A percentile compares a stretch with the other conserved stretches of the same genome.
Conservation (phyloP, 64 coral and sea anemone genomes). For the Astreopora myriophthalma region DNA sequence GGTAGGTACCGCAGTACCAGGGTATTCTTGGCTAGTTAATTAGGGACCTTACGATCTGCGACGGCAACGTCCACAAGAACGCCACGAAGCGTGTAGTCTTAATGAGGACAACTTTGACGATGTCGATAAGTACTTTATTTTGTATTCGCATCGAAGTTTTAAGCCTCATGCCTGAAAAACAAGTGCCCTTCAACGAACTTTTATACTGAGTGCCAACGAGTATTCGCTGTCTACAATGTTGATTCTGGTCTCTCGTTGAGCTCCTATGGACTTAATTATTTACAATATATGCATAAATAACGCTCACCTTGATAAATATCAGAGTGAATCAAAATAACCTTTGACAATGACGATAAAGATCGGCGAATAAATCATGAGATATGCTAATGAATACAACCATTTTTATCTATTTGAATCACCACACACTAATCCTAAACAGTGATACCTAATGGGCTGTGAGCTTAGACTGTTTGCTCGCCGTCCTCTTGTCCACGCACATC, state of each 20-base stretch:
- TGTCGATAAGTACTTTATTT: not conserved
- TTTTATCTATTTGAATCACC: too few species aligned
- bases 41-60: not conserved
- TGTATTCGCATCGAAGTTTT: not conserved
- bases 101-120: too few species aligned
- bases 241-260: not conserved
- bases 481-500: not conserved
- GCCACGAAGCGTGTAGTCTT: too few species aligned
- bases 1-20: not conserved
- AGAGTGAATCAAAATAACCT: not conserved
- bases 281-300: constrained; percentile 32
- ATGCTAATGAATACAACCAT: too few species aligned
- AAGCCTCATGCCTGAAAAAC: not conserved
- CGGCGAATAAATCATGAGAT: not conserved
- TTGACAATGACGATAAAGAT: not conserved
- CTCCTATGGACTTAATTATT: not conserved
- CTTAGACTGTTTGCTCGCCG: not conserved
- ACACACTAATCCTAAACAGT: too few species aligned
- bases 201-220: not conserved
- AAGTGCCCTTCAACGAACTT: not conserved
- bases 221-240: not conserved
- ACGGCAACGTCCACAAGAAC: too few species aligned
- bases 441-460: too few species aligned
- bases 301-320: constrained; percentile 16
- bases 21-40: not conserved